Evolutionary conservation across 2,888 invertebrate genomes (phyloP).

Genomic region (Clistopyga incitator): DNA sequence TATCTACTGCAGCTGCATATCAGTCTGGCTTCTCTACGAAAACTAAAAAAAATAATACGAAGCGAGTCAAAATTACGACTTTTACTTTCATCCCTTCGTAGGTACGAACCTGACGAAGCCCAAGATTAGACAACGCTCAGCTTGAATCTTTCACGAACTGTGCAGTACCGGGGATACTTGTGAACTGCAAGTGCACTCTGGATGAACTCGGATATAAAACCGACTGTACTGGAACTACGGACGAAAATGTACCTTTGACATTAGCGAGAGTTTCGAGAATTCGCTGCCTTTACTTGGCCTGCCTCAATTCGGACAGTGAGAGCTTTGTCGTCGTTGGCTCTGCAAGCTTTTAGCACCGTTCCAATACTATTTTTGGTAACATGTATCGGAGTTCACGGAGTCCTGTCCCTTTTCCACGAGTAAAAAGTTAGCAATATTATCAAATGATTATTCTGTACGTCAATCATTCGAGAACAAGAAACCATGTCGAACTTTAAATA

Average conservation of each 20-base stretch:
- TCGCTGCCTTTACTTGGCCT: constrained; percentile 1
- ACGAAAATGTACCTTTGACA: constrained; percentile 46
- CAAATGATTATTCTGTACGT: too few relatives aligned
- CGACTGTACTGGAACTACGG: constrained; percentile 1
- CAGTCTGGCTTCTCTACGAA: not conserved
- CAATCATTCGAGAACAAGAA: too few relatives aligned
- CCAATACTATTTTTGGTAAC: not conserved
- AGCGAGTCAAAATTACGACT: not conserved
- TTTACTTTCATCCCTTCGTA: constrained; percentile 12
- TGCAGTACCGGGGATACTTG: not conserved
- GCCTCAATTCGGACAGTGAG: not conserved
- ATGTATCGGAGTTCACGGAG: not conserved
- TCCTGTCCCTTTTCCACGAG: not conserved
- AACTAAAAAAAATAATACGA: not conserved
- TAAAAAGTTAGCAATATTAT: not conserved
- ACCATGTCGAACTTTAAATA: too few relatives aligned
- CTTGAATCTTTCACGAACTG: constrained; percentile 29
- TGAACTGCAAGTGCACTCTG: constrained; percentile 15
- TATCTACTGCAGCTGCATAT: not conserved
- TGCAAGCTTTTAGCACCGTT: constrained; percentile 15
- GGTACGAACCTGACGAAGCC: constrained; percentile 13
- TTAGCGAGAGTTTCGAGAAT: constrained; percentile 33
- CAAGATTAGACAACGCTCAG: constrained; percentile 37
- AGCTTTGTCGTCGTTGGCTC: constrained; percentile 3
- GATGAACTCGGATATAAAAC: constrained; percentile 7